Evolutionary conservation across 2,797 vertebrate genomes (phyloP), one percentile per base, ranked within the genome.

Genomic region (Amphiprion clarkii): DNA sequence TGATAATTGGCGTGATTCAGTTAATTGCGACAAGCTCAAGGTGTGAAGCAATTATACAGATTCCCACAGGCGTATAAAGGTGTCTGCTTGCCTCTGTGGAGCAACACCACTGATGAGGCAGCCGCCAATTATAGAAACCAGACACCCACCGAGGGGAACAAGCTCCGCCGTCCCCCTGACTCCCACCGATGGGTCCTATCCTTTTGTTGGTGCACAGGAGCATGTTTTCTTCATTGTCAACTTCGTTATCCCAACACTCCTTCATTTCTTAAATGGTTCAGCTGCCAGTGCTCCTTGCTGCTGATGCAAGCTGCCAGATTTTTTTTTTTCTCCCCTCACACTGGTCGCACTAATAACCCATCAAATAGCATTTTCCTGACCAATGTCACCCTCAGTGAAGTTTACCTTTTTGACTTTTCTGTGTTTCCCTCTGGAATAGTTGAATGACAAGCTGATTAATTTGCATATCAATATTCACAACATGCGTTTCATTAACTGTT

Each of bases 1-100:
- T 67, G 89, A 92, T 93, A 93, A 93, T 93, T 92, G 90, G 82
- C 83, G 82, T 78, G 85, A 93, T 92, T 92, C 89, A 88, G 87
- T 93, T 93, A 93, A 93, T 92, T 92, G 91, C 88, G 61, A 84
- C 79, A 84, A 88, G 89, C 89, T 92, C 83, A 89, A 92, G 91
- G 91, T 92, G 90, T 87, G 87, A 91, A 92, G 89, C 90, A 93
- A 93, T 93, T 93, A 92, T 60, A 66, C 12, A 3, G 79, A 92
- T 83, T 89, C 92, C 91, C 92, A 87, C 80, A 31, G 90, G 89
- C 87, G 4, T 8, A n/a, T 57, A 78, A 87, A 93, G 90, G 87
- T 89, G 90, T 89, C 90, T 82, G 83, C 84, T 81, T 85, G 61
- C 83, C 90, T 87, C 89, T 82, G 83, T 75, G 90, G 89, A 88